Percentiles rank a stretch among this genome's conserved stretches.
Evolutionary conservation across 2,888 invertebrate genomes (phyloP).

Genomic region (Odontomyia ornata): DNA sequence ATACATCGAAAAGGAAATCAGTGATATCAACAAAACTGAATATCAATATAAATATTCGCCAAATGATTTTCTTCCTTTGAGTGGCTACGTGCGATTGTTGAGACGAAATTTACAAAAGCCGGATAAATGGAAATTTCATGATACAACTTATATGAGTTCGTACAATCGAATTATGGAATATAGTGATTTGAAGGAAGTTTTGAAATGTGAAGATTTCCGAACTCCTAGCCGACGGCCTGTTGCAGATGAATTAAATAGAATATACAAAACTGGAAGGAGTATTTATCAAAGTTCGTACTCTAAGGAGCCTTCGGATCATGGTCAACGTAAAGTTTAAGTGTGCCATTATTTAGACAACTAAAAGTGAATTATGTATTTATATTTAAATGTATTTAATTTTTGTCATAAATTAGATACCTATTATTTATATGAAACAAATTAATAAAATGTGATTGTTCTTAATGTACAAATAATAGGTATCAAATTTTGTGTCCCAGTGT

Average conservation of each 20-base stretch:
- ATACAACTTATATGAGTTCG: slow-evolving; percentile 57
- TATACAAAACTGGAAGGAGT: slow-evolving; percentile 53
- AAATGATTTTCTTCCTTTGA: slow-evolving; percentile 53
- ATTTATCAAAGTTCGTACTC: slow-evolving; percentile 53
- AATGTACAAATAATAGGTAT: too few relatives aligned
- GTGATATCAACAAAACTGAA: slow-evolving; percentile 50
- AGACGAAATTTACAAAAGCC: slow-evolving; percentile 47
- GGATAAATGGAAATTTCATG: slow-evolving; percentile 52
- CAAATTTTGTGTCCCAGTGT: too few relatives aligned
- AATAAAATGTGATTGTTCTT: too few relatives aligned
- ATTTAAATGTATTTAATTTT: too few relatives aligned
- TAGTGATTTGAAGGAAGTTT: slow-evolving; percentile 26
- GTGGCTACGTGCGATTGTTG: slow-evolving; percentile 48
- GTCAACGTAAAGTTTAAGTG: too few relatives aligned
- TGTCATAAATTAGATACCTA: too few relatives aligned
- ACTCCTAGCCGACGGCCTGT: neutral
- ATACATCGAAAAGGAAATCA: slow-evolving; percentile 48
- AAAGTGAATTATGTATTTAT: too few relatives aligned
- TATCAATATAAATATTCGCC: slow-evolving; percentile 54
- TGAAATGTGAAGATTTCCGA: slow-evolving; percentile 4
- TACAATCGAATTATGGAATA: slow-evolving; percentile 56
- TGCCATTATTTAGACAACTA: neutral
- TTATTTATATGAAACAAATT: too few relatives aligned
- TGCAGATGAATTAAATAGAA: slow-evolving; percentile 52
- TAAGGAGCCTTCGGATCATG: neutral